Evolutionary conservation across 1,140 invertebrate genomes (phyloP).

Genomic region (Philopotamus ludificatus): DNA sequence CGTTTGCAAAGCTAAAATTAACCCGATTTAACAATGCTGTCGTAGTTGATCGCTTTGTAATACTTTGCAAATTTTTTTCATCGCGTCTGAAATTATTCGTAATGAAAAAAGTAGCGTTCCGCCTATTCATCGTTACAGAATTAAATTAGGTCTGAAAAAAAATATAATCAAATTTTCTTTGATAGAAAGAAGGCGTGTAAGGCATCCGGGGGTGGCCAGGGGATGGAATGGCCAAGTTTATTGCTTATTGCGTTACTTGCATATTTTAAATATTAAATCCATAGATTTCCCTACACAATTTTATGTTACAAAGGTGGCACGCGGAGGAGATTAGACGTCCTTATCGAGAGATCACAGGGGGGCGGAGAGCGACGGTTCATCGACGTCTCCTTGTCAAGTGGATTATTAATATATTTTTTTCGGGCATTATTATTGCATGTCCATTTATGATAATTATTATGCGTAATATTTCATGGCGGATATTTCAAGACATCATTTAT

Average conservation of each 20-base stretch:
- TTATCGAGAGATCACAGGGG: no score
- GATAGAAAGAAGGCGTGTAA: conserved; percentile 21
- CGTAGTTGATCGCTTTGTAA: no score
- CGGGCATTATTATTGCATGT: neutral
- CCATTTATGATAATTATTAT: neutral
- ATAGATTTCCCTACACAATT: conserved; percentile 8
- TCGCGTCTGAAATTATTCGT: no score
- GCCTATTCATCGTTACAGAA: conserved; percentile 37
- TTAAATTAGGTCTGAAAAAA: conserved; percentile 35
- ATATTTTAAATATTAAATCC: conserved; percentile 41
- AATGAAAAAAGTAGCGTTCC: conserved; percentile 13
- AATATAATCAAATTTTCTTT: conserved; percentile 37
- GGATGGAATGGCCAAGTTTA: conserved; percentile 31
- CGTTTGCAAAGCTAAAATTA: no score
- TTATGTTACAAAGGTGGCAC: conserved; percentile 7
- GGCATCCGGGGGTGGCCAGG: neutral
- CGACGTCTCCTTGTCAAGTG: no score
- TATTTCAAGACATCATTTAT: neutral
- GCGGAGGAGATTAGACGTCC: no score
- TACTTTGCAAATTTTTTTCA: no score
- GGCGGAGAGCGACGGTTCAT: no score
- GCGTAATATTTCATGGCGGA: neutral
- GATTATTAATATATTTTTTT: no score
- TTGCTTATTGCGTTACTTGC: conserved; percentile 40
- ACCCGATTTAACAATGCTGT: no score